Evolutionary conservation across 2,888 invertebrate genomes (phyloP), one percentile per base, ranked within the genome.

Genomic region (Dynastes hyllus): DNA sequence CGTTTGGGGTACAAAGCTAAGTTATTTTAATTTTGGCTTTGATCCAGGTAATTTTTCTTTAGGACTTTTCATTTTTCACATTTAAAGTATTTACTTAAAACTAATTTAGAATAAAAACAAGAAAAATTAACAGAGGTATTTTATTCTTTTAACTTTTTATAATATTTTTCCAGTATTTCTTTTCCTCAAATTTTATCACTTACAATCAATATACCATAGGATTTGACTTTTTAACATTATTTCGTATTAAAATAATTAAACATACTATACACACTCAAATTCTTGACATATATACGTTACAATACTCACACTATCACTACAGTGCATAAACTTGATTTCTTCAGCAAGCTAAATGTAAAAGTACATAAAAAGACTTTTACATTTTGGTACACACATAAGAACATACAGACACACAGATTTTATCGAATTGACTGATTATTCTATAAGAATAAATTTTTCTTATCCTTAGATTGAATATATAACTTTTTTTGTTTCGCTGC

Each of bases 111-210:
- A 6, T 63, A 61, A 80, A 78, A 81, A 78, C 80, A 63, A 78
- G 81, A 79, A 81, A 78, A 80, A 75, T 82, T 83, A 87, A 86
- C 86, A 85, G 86, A 85, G 85, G 86, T 86, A 86, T 86, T 87
- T 86, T 84, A 84, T 84, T 84, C 77, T 79, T 87, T 87, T 84
- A 86, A 86, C 82, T 86, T 87, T 87, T 88, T 87, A 86, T 85
- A 85, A 86, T 84, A 84, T 85, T 86, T 86, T 85, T 76, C 63
- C 50, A 83, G 83, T 81, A 81, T 82, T 80, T 45, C 45, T 45
- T 80, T 83, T 84, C 80, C 79, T 80, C 80, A 81, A 69, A 69
- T 69, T 69, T 45, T 80, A 77, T 79, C 80, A 80, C 77, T 80
- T 84, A 81, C 78, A 82, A 83, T 85, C 82, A 81, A 81, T 80